Evolutionary conservation across 2,888 invertebrate genomes (phyloP).

Genomic region (Eurytoma adleriae): DNA sequence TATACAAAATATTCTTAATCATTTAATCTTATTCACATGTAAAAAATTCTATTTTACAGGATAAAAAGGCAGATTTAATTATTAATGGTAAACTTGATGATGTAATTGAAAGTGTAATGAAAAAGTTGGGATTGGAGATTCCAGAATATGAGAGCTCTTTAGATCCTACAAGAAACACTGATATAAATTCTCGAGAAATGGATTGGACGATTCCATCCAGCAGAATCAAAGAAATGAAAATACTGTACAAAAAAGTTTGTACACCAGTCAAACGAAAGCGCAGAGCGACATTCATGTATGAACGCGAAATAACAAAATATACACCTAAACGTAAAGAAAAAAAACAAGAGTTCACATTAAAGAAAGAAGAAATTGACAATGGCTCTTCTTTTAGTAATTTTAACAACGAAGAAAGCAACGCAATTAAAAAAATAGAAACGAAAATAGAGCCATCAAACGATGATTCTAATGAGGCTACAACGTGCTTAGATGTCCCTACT

Average conservation of each 20-base stretch:
- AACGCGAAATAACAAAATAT: conserved; percentile 67
- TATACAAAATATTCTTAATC: not conserved
- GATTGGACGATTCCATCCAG: conserved; percentile 86
- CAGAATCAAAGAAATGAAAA: conserved; percentile 81
- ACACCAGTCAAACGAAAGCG: conserved; percentile 75
- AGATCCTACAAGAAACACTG: conserved; percentile 82
- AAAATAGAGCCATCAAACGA: conserved; percentile 51
- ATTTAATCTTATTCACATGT: not conserved
- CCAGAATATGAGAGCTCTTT: conserved; percentile 82
- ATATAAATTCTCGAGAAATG: conserved; percentile 75
- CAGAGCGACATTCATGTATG: conserved; percentile 72
- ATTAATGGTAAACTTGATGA: conserved; percentile 94
- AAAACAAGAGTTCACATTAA: conserved; percentile 59
- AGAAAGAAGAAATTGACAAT: conserved; percentile 61
- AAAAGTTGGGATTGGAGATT: conserved; percentile 84
- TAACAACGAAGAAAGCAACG: conserved; percentile 53
- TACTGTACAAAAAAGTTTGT: conserved; percentile 78
- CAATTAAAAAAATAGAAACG: conserved; percentile 39
- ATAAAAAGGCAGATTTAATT: conserved; percentile 92
- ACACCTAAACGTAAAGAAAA: conserved; percentile 61
- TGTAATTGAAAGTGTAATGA: conserved; percentile 85
- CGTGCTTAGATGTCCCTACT: conserved; percentile 50
- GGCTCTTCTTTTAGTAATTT: conserved; percentile 53
- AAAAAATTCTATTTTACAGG: conserved; percentile 77
- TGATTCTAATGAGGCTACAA: conserved; percentile 52